A percentile compares a stretch with the other conserved stretches of the same genome.
Conservation (phyloP, 2,888 invertebrate genomes). For the Shargacucullia verbasci region DNA sequence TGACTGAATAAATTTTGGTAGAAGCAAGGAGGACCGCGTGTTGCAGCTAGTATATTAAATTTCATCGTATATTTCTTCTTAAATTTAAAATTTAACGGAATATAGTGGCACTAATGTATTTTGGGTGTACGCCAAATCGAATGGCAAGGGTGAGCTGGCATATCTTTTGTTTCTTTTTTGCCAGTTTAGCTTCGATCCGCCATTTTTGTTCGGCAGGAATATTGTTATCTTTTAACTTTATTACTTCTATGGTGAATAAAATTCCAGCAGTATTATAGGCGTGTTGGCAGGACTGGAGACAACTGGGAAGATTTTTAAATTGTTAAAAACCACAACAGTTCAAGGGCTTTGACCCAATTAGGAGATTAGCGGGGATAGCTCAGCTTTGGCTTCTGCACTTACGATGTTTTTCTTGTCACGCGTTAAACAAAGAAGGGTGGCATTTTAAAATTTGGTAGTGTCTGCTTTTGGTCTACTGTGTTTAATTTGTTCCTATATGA, state of each 20-base stretch:
- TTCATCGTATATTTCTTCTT: conserved; percentile 4
- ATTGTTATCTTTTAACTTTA: conserved; percentile 49
- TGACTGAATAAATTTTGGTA: no score
- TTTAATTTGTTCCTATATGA: no score
- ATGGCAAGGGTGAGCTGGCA: conserved; percentile 47
- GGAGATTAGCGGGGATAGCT: no score
- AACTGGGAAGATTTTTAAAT: no score
- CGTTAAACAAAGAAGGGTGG: no score
- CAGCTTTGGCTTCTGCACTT: no score
- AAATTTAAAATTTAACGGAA: conserved; percentile 77
- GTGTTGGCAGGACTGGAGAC: no score
- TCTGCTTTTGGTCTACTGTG: no score
- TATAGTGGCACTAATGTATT: conserved; percentile 75
- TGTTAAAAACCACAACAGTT: no score
- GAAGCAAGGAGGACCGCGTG: conserved; percentile 47
- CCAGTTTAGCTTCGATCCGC: conserved; percentile 32
- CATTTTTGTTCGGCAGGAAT: conserved; percentile 26
- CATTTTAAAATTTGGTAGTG: no score
- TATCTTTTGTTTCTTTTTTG: conserved; percentile 58
- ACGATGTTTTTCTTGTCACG: no score
- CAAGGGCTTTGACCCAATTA: no score
- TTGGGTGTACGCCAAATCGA: conserved; percentile 77
- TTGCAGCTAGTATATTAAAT: conserved; percentile 8
- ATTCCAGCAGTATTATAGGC: neutral
- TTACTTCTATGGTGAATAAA: conserved; percentile 10